A percentile compares a stretch with the other conserved stretches of the same genome.
Evolutionary conservation across 1,140 invertebrate genomes (phyloP).

Genomic region (Ips nitidus): DNA sequence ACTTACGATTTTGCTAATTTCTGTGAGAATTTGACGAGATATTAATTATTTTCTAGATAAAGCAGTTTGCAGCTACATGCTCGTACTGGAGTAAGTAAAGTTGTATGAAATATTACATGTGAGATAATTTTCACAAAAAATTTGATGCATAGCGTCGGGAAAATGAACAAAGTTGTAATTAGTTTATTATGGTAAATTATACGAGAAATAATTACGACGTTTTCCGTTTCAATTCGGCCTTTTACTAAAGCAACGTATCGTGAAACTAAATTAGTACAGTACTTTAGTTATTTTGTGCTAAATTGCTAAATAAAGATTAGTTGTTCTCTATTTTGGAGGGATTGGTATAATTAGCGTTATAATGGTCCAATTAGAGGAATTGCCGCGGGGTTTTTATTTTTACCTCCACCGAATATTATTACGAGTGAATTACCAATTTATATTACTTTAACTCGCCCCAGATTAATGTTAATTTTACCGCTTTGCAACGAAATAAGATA

Average conservation of each 20-base stretch:
- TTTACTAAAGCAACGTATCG: too few relatives aligned
- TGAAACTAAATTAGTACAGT: background rate
- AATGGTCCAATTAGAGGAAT: background rate
- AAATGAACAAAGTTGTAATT: background rate
- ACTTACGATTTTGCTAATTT: constrained; percentile 1
- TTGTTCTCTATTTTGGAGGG: background rate
- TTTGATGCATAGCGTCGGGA: background rate
- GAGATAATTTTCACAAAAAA: background rate
- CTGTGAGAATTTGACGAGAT: background rate
- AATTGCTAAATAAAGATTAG: background rate
- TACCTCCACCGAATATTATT: background rate
- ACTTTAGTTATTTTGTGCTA: background rate
- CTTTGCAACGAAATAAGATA: background rate
- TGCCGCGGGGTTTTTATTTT: background rate
- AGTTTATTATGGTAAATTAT: background rate
- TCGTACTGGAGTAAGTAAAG: background rate
- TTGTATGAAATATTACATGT: background rate
- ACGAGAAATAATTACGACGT: background rate
- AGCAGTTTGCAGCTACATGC: background rate
- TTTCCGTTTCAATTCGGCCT: too few relatives aligned
- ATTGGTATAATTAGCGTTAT: background rate
- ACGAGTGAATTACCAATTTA: background rate
- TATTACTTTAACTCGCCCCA: background rate
- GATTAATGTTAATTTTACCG: background rate
- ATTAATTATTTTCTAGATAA: constrained; percentile 5